These are phyloP conservation scores for Xestia xanthographa DNA, from an alignment of 2,888 invertebrate species.

Conservation along the genomic window DNA sequence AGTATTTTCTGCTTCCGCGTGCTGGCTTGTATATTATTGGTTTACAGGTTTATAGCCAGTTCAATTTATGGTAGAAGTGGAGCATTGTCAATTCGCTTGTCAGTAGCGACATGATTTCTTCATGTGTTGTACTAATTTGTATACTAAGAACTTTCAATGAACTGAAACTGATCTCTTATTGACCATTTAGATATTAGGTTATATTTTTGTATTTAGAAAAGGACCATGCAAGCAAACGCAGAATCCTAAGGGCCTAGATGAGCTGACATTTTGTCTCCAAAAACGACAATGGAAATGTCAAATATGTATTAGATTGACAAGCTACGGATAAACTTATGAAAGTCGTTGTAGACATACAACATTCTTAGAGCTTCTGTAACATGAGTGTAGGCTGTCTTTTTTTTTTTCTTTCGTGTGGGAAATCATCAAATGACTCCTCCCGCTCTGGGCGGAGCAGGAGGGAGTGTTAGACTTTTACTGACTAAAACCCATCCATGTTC, in stretches of 20 bases:
- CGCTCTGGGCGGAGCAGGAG: no score
- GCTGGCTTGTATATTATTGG: slow-evolving; percentile 22
- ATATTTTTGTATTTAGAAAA: background rate
- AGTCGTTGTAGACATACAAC: background rate
- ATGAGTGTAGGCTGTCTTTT: no score
- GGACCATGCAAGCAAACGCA: background rate
- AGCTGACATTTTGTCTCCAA: background rate
- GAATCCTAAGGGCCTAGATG: background rate
- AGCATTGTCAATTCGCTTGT: background rate
- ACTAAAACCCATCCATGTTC: no score
- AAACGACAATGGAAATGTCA: background rate
- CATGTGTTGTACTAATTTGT: background rate
- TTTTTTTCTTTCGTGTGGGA: no score
- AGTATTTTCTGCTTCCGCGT: slow-evolving; percentile 39
- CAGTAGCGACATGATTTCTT: background rate
- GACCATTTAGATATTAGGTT: background rate
- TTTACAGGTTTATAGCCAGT: slow-evolving; percentile 9
- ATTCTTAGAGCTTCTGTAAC: no score
- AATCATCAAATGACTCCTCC: no score
- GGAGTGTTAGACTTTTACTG: no score
- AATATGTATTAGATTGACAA: background rate
- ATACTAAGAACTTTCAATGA: background rate
- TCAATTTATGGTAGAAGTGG: background rate
- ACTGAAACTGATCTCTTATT: background rate
- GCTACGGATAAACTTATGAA: background rate